These are phyloP conservation scores for Drosophila arizonae DNA, from an alignment of 1,140 invertebrate species.

Conservation along the genomic window DNA sequence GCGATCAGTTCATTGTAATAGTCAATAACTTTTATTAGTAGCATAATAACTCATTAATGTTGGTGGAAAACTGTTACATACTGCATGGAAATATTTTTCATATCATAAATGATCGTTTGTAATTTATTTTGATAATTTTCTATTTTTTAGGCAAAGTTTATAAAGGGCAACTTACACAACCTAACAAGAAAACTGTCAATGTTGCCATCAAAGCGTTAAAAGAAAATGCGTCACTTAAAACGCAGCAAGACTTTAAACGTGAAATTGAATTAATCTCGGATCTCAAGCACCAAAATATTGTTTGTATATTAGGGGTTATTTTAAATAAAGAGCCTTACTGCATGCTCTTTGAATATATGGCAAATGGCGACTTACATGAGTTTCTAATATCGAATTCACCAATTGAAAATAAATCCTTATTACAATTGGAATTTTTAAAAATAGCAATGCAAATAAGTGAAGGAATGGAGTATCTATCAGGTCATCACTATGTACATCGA, in stretches of 20 bases:
- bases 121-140: no score
- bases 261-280: constrained; percentile 97
- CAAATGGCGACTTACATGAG: constrained; percentile 96
- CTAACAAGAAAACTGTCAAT: constrained; percentile 87
- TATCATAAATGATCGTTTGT: no score
- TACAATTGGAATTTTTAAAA: constrained; percentile 91
- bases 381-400: constrained; percentile 96
- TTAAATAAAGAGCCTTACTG: constrained; percentile 95
- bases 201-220: constrained; percentile 98
- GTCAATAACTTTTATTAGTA: no score
- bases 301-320: constrained; percentile 96
- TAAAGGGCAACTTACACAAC: constrained; percentile 93
- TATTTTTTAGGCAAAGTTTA: constrained; percentile 90
- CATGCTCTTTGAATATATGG: constrained; percentile 98
- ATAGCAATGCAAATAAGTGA: constrained; percentile 96
- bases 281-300: constrained; percentile 96
- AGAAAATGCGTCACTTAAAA: constrained; percentile 95
- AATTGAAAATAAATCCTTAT: constrained; percentile 89
- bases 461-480: constrained; percentile 96
- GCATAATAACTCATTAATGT: no score
- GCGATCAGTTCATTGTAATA: no score
- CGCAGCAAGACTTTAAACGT: constrained; percentile 94
- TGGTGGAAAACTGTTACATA: no score
- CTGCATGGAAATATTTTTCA: no score
- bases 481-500: constrained; percentile 97